Evolutionary conservation across 2,797 vertebrate genomes (phyloP).

Genomic region (Emydoidea blandingii): DNA sequence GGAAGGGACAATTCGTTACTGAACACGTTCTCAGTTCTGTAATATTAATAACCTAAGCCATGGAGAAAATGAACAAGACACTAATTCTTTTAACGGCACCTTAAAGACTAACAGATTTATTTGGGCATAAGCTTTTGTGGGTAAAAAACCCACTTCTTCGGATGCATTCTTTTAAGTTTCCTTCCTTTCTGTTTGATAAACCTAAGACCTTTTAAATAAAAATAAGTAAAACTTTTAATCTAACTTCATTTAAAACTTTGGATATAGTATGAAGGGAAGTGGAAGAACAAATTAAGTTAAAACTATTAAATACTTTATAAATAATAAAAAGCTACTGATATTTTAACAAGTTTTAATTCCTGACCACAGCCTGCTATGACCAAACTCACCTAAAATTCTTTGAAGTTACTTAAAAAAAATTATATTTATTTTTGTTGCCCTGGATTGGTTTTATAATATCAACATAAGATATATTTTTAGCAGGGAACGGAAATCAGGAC

Average conservation of each 20-base stretch:
- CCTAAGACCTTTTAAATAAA: neutral
- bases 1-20: neutral
- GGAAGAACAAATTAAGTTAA: neutral
- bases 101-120: too few relatives aligned
- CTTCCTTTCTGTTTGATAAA: neutral
- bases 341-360: neutral
- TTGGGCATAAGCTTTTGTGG: too few relatives aligned
- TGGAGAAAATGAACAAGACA: neutral
- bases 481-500: accelerated
- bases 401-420: neutral
- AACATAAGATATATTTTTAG: neutral
- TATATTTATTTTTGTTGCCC: neutral
- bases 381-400: neutral
- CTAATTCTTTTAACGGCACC: neutral
- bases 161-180: neutral
- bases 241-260: neutral
- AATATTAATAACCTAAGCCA: neutral
- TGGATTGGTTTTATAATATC: neutral
- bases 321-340: neutral
- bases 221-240: neutral
- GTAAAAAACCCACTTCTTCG: too few relatives aligned
- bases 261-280: neutral
- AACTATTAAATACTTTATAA: neutral
- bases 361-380: neutral
- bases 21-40: neutral